Percentiles rank a stretch among this genome's conserved stretches.
Conservation (phyloP, 2,797 vertebrate genomes). For the Acipenser transmontanus region DNA sequence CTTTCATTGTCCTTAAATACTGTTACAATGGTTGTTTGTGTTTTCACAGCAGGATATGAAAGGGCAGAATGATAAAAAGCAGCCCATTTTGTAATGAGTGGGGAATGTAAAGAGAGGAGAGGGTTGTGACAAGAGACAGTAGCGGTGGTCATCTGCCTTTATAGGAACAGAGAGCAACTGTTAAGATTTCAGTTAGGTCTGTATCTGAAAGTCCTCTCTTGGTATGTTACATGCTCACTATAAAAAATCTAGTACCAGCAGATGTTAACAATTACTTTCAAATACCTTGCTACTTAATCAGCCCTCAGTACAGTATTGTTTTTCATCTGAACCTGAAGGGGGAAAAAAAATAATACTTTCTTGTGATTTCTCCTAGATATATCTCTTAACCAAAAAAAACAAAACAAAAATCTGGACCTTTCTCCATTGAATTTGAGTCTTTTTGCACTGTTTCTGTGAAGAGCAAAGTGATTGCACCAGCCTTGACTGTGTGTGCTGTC, state of each 20-base stretch:
- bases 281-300: constrained; percentile 4
- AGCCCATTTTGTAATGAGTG: neutral
- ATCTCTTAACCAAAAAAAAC: no score
- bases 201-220: neutral
- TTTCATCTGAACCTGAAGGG: no score
- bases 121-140: neutral
- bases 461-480: constrained; percentile 13
- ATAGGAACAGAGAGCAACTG: constrained; percentile 1
- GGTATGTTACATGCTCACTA: neutral
- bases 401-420: no score
- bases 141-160: constrained; percentile 3
- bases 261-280: constrained; percentile 17
- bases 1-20: neutral
- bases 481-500: constrained; percentile 8
- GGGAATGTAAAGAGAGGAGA: constrained; percentile 10
- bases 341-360: no score
- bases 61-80: neutral
- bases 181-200: constrained; percentile 5
- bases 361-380: no score
- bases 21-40: neutral
- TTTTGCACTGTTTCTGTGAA: neutral
- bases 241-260: constrained; percentile 4
- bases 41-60: constrained; percentile 6
- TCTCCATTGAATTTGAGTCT: no score
- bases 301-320: no score